Percentiles rank a stretch among this genome's conserved stretches.
Evolutionary conservation across 37 sponge, comb jelly and placozoan species (phyloP).

Genomic region (Dysidea cf. avara): DNA sequence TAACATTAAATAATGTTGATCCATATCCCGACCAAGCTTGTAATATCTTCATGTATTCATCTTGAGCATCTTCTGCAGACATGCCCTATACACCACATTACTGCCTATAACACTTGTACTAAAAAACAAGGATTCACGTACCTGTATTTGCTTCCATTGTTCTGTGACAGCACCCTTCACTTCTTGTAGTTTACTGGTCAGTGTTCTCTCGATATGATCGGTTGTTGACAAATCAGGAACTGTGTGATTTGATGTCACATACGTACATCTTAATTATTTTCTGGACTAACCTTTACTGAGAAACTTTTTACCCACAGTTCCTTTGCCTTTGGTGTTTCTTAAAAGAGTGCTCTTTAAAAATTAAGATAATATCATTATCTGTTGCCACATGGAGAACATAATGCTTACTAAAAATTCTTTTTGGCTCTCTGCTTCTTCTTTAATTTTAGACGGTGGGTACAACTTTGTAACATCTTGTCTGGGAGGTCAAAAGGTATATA

Average conservation of each 20-base stretch:
- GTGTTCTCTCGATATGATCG: conserved; percentile 37
- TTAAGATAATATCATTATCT: not conserved
- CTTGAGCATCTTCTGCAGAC: conserved; percentile 55
- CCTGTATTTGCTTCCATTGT: conserved; percentile 82
- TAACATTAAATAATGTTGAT: conserved; percentile 76
- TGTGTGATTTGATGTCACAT: too few relatives aligned
- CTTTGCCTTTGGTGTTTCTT: conserved; percentile 43
- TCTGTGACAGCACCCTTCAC: conserved; percentile 58
- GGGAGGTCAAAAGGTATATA: not conserved
- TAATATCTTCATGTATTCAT: conserved; percentile 83
- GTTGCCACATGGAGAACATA: not conserved
- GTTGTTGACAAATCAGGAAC: conserved; percentile 54
- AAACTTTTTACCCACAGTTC: conserved; percentile 61
- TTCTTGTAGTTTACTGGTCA: conserved; percentile 56
- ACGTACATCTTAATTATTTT: too few relatives aligned
- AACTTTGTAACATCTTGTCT: conserved; percentile 64
- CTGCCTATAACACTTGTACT: too few relatives aligned
- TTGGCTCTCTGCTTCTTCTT: conserved; percentile 48
- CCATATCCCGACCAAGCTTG: conserved; percentile 69
- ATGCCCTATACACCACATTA: conserved; percentile 61
- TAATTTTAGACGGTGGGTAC: conserved; percentile 55
- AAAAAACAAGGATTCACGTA: conserved; percentile 20
- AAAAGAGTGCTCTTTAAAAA: conserved; percentile 38
- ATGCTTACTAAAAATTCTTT: conserved; percentile 51
- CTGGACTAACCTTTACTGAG: too few relatives aligned